These are phyloP conservation scores for Ranitomeya imitator DNA, from an alignment of 2,113 vertebrate genomes.

Conservation along the genomic window DNA sequence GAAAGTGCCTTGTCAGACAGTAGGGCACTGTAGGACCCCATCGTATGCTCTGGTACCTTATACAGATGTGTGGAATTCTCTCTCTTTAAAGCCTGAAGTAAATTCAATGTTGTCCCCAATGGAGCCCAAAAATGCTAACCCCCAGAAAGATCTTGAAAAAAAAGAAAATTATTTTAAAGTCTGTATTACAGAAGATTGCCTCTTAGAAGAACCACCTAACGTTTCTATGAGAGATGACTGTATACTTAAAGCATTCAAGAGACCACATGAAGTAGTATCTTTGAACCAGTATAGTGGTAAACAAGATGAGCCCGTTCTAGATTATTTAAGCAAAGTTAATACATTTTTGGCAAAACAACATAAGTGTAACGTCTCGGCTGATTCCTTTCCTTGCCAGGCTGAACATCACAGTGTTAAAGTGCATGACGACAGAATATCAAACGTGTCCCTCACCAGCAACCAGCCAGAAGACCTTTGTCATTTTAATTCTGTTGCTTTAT, in stretches of 20 bases:
- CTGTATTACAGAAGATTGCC: not conserved
- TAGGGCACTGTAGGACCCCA: not conserved
- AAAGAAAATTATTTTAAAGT: not conserved
- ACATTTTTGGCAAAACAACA: not conserved
- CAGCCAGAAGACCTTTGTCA: not conserved
- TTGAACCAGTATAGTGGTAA: not conserved
- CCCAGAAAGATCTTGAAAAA: not conserved
- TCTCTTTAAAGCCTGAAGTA: not conserved
- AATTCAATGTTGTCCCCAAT: not conserved
- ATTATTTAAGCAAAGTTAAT: not conserved
- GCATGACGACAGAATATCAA: too few relatives aligned
- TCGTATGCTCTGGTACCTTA: constrained; percentile 45
- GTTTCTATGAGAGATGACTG: not conserved
- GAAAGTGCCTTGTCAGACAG: constrained; percentile 22
- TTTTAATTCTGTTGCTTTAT: not conserved
- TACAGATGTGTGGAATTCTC: not conserved
- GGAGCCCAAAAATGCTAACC: not conserved
- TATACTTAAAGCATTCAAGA: not conserved
- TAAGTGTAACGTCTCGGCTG: not conserved
- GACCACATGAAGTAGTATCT: not conserved
- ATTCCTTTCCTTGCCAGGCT: not conserved
- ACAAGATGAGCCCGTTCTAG: too few relatives aligned
- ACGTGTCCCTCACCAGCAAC: not conserved
- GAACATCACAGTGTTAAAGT: not conserved
- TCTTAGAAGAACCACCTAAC: not conserved